Evolutionary conservation across 2,888 invertebrate species (phyloP), one percentile per base, ranked within the genome.

Genomic region (Drosophila algonquin): DNA sequence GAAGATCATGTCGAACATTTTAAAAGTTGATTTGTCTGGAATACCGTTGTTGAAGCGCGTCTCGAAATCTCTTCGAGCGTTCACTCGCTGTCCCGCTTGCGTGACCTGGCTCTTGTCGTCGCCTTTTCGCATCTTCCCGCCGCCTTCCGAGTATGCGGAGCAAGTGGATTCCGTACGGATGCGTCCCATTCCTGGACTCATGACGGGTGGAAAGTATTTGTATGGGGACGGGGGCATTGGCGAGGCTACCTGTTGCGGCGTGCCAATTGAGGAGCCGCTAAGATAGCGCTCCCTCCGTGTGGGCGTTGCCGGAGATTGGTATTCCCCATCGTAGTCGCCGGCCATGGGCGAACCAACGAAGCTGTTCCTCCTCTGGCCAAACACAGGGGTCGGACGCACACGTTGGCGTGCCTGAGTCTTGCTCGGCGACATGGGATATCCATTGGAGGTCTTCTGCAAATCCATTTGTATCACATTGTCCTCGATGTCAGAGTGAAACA

Each of bases 1-100:
- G 93, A 96, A 97, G 87, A 98, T 97, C 59, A 98, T 94, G 92
- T 98, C 98, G 80, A 96, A 96, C 97, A 98, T 98, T 52, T 96
- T 98, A 77, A 98, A 94, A 75, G 93, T 93, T 0, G 94, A 94
- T 63, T 95, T 95, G 77, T 95, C 95, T 0, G 94, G 94, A 6
- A 89, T 79, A 3, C 89, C 90, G 53, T 90, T 90, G 6, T 77
- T 76, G 7, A 90, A 90, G 1, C 91, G 89, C 8, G 87, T 85
- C 55, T 90, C 90, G 50, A 87, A 91, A 52, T 91, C 91, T 3
- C 88, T 92, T 48, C 90, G 81, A 9, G 92, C 79, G 67, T 83
- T 72, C 3, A 81, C 18, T 4, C 87, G 83, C 21, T 94, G 94
- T 77, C 94, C 94, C 0, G 21, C 93, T 92, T 85, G 94, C 93